Percentiles rank a stretch among this genome's conserved stretches.
These are phyloP conservation scores for Opisthograptis luteolata DNA, from an alignment of 2,888 invertebrate species.

Conservation along the genomic window DNA sequence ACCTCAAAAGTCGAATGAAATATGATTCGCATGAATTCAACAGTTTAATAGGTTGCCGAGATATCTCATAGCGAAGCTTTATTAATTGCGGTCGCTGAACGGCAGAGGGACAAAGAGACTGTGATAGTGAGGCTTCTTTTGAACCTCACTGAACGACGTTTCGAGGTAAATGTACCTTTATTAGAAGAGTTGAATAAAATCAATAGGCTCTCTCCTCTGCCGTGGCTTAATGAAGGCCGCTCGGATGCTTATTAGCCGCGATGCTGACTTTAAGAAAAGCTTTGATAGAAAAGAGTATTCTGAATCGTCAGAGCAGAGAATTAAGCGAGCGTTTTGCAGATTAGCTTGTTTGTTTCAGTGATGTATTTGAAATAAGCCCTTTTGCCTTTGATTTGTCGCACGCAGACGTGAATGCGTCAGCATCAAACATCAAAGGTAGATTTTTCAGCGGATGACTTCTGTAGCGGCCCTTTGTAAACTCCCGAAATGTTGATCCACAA, in stretches of 20 bases:
- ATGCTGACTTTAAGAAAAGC: conserved; percentile 58
- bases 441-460: conserved; percentile 39
- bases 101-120: conserved; percentile 58
- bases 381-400: conserved; percentile 40
- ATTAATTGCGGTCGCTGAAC: conserved; percentile 52
- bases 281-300: conserved; percentile 62
- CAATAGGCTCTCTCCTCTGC: conserved; percentile 61
- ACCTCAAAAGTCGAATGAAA: conserved; percentile 41
- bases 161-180: conserved; percentile 68
- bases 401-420: conserved; percentile 42
- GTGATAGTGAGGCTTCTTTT: conserved; percentile 61
- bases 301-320: conserved; percentile 52
- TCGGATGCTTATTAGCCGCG: conserved; percentile 69
- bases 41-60: conserved; percentile 46
- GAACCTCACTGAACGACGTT: conserved; percentile 53
- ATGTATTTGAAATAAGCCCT: conserved; percentile 45
- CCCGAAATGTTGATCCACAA: conserved; percentile 36
- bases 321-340: conserved; percentile 49
- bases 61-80: conserved; percentile 49
- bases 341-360: conserved; percentile 56
- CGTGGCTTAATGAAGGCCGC: conserved; percentile 70
- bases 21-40: conserved; percentile 34
- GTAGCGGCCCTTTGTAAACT: conserved; percentile 37
- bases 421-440: conserved; percentile 45
- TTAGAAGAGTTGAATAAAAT: conserved; percentile 69